Conservation (phyloP, 2,888 invertebrate genomes). For the Xylota sylvarum region DNA sequence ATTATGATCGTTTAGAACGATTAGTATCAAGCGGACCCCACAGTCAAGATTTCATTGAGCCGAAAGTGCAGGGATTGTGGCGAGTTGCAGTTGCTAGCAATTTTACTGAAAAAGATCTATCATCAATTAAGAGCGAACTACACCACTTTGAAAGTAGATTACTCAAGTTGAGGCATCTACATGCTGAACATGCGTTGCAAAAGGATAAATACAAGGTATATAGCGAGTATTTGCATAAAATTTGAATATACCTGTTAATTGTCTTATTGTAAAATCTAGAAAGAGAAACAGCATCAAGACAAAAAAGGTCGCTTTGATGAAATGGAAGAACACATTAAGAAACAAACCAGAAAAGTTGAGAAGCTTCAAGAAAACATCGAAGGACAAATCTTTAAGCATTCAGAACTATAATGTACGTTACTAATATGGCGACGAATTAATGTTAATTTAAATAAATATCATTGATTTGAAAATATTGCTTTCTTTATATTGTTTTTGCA, state of each 20-base stretch:
- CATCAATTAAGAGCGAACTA: slow-evolving; percentile 94
- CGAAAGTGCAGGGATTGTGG: slow-evolving; percentile 96
- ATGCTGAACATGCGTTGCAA: slow-evolving; percentile 92
- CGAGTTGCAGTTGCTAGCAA: slow-evolving; percentile 91
- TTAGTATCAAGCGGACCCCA: slow-evolving; percentile 91
- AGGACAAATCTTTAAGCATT: slow-evolving; percentile 91
- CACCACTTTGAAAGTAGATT: slow-evolving; percentile 92
- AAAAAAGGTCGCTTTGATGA: slow-evolving; percentile 88
- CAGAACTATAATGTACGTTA: slow-evolving; percentile 87
- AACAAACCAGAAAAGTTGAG: slow-evolving; percentile 93
- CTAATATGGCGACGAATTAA: slow-evolving; percentile 22
- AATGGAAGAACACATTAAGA: slow-evolving; percentile 92
- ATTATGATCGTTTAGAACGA: slow-evolving; percentile 91
- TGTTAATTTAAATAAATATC: slow-evolving; percentile 12
- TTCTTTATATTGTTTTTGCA: background rate
- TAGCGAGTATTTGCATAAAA: background rate
- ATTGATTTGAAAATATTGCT: background rate
- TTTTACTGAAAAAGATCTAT: slow-evolving; percentile 92
- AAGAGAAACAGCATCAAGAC: slow-evolving; percentile 86
- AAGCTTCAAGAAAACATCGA: slow-evolving; percentile 93
- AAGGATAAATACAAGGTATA: slow-evolving; percentile 88
- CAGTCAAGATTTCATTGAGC: slow-evolving; percentile 95
- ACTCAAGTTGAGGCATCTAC: slow-evolving; percentile 92
- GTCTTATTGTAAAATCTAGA: slow-evolving; percentile 81
- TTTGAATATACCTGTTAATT: background rate